Evolutionary conservation across 2,113 vertebrate species (phyloP).

Genomic region (Rhinoptilus africanus): DNA sequence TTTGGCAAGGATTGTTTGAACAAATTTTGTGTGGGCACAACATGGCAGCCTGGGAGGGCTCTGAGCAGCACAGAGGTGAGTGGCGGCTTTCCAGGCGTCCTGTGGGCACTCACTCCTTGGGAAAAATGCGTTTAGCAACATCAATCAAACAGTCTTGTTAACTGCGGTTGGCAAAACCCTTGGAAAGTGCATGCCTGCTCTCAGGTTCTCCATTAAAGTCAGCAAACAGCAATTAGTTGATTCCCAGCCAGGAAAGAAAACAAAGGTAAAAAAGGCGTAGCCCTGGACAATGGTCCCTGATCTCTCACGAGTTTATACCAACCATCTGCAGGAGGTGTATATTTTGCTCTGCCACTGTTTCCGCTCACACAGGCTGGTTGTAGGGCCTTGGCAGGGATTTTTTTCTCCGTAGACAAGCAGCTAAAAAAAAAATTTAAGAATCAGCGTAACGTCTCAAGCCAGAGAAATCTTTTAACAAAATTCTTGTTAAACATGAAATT

Average conservation of each 20-base stretch:
- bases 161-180: not conserved
- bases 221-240: not conserved
- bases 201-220: not conserved
- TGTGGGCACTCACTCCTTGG: not conserved
- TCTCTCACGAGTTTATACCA: not conserved
- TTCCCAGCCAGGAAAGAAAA: not conserved
- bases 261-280: not conserved
- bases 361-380: not conserved
- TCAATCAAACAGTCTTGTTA: fast-evolving
- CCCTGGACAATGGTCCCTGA: not conserved
- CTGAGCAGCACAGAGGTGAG: not conserved
- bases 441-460: not conserved
- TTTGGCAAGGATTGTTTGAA: not conserved
- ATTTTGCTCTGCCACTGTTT: not conserved
- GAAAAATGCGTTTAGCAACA: not conserved
- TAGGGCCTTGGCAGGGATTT: not conserved
- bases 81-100: fast-evolving
- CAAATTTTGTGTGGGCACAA: not conserved
- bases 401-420: not conserved
- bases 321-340: not conserved
- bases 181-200: not conserved
- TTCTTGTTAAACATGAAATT: not conserved
- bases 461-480: not conserved
- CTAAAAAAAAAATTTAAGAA: not conserved
- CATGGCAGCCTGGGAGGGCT: not conserved